phyloP scores from a whole-genome alignment of 2,113 vertebrate species.

The Probosciger aterrimus region DNA sequence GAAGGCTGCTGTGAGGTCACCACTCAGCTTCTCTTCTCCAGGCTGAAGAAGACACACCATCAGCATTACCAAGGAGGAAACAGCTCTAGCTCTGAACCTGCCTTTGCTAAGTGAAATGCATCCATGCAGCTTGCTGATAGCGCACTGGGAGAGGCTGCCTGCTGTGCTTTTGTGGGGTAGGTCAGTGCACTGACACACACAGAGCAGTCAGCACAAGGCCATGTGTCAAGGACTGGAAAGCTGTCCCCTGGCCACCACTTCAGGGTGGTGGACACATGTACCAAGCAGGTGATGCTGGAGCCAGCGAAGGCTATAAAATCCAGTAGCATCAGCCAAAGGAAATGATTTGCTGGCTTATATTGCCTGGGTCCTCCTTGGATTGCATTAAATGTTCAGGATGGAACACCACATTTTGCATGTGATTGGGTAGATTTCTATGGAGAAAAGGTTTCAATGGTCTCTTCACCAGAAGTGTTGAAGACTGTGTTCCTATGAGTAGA shows the following conservation, averaged over 20 bases:
- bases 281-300: neutral
- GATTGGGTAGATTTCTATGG: neutral
- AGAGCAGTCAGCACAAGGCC: neutral
- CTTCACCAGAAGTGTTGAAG: neutral
- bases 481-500: neutral
- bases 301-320: neutral
- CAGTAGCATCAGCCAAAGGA: neutral
- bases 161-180: fast-evolving
- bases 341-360: neutral
- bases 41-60: neutral
- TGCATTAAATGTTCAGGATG: neutral
- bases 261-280: neutral
- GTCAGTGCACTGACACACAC: fast-evolving
- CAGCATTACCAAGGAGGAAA: neutral
- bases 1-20: neutral
- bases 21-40: neutral
- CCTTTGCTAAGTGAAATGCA: neutral
- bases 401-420: neutral
- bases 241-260: neutral
- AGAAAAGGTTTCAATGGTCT: neutral
- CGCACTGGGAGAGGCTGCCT: neutral
- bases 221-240: neutral
- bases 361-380: neutral
- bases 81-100: neutral
- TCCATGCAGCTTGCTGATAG: neutral